Evolutionary conservation across 2,888 invertebrate species (phyloP).

Genomic region (Xanthorhoe designata): DNA sequence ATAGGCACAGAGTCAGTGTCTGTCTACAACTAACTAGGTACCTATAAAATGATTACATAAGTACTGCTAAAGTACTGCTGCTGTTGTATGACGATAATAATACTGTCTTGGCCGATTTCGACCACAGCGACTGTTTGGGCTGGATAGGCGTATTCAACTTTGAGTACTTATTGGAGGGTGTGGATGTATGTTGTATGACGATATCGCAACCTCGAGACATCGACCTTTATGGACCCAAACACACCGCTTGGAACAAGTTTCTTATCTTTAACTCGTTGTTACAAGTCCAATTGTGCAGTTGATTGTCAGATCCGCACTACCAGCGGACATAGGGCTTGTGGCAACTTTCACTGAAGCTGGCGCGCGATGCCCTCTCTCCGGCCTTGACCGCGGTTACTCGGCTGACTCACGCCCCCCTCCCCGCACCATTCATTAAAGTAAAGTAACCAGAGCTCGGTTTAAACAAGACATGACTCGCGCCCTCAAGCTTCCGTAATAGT

Average conservation of each 20-base stretch:
- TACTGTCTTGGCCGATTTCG: too few species aligned
- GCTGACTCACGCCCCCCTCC: constrained; percentile 1
- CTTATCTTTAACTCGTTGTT: too few species aligned
- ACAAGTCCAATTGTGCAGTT: too few species aligned
- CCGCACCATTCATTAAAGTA: neutral
- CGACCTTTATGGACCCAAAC: neutral
- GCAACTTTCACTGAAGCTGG: constrained; percentile 32
- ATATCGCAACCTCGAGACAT: neutral
- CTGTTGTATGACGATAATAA: too few species aligned
- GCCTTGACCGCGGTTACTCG: constrained; percentile 18
- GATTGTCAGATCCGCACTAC: constrained; percentile 14
- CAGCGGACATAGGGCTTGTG: neutral
- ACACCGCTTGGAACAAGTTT: neutral
- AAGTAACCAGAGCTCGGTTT: neutral
- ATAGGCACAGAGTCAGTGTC: too few species aligned
- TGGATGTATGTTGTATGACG: too few species aligned
- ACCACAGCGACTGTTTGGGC: too few species aligned
- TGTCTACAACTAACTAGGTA: too few species aligned
- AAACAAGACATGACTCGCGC: neutral
- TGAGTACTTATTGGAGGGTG: too few species aligned
- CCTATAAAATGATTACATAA: too few species aligned
- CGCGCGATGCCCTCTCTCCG: constrained; percentile 20
- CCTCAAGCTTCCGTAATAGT: neutral
- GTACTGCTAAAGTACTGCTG: too few species aligned
- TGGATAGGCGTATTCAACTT: too few species aligned